Conservation (phyloP, 53 echinoderm and acorn worm genomes). For the Mesocentrotus franciscanus region DNA sequence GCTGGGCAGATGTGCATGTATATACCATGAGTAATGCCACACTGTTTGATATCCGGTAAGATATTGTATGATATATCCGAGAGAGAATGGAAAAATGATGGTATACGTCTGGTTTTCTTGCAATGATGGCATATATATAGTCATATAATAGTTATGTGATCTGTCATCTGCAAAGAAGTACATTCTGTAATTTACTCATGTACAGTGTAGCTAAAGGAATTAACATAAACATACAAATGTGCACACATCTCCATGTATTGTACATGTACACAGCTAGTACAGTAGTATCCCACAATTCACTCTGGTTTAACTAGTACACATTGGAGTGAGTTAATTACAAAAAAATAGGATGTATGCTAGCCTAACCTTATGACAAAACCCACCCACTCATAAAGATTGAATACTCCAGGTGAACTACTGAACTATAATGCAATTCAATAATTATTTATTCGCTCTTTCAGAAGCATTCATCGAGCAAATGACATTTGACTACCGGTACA, state of each 20-base stretch:
- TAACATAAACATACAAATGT: too few relatives aligned
- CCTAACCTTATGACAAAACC: background rate
- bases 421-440: background rate
- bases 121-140: background rate
- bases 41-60: slow-evolving; percentile 6
- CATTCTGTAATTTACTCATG: too few relatives aligned
- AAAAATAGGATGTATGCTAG: background rate
- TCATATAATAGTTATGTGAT: background rate
- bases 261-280: too few relatives aligned
- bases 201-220: too few relatives aligned
- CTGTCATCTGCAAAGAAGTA: background rate
- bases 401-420: background rate
- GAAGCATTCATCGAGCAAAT: background rate
- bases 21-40: slow-evolving; percentile 20
- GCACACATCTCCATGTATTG: background rate
- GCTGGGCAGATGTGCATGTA: background rate
- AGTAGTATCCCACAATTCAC: background rate
- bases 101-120: background rate
- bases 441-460: background rate
- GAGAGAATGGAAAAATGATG: background rate
- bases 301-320: too few relatives aligned
- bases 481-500: background rate
- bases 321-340: background rate
- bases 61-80: background rate
- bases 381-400: background rate